These are phyloP conservation scores for Dendropsophus ebraccatus DNA, from an alignment of 2,113 vertebrate species.

Conservation along the genomic window DNA sequence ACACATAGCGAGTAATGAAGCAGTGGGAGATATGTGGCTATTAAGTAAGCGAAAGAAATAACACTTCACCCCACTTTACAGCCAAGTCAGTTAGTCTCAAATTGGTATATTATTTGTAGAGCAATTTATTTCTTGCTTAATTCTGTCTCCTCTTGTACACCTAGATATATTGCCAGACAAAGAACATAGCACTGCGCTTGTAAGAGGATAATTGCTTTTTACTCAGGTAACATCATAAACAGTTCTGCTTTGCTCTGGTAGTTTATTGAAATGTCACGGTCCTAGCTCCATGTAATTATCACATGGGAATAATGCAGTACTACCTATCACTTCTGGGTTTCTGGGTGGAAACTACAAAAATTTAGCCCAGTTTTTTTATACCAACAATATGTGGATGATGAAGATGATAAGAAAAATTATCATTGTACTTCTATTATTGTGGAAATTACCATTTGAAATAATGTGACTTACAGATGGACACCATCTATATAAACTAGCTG, in stretches of 20 bases:
- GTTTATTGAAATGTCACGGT: conserved; percentile 27
- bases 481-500: no score
- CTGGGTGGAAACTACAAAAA: background rate
- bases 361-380: background rate
- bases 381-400: background rate
- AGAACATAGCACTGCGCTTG: background rate
- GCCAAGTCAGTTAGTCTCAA: background rate
- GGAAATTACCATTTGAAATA: background rate
- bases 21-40: background rate
- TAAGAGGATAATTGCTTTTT: conserved; percentile 46
- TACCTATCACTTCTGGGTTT: background rate
- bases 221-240: conserved; percentile 19
- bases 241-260: background rate
- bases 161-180: conserved; percentile 10
- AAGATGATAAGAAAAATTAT: background rate
- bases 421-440: background rate
- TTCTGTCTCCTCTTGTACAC: background rate
- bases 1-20: background rate
- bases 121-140: conserved; percentile 28
- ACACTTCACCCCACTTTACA: conserved; percentile 15
- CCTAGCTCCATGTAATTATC: conserved; percentile 11
- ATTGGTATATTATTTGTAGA: background rate
- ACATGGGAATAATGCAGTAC: background rate
- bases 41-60: background rate
- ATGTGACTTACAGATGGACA: background rate